These are phyloP conservation scores for Litoditis marina DNA, from an alignment of 2,888 invertebrate genomes.

Conservation along the genomic window DNA sequence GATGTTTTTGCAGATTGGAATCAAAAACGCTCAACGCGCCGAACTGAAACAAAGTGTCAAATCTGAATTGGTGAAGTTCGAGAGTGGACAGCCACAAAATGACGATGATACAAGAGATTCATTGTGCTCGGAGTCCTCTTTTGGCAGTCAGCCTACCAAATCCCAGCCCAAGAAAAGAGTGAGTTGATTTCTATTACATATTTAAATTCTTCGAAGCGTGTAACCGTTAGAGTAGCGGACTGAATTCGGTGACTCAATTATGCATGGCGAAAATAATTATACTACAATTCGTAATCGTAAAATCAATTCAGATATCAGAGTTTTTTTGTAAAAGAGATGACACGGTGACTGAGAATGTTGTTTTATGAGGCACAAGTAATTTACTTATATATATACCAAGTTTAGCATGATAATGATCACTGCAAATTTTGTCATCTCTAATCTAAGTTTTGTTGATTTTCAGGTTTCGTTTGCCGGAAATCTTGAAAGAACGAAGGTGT, in stretches of 20 bases:
- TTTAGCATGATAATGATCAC: neutral
- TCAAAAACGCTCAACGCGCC: constrained; percentile 27
- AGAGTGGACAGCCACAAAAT: constrained; percentile 19
- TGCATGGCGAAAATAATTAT: too few species aligned
- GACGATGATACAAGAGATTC: constrained; percentile 38
- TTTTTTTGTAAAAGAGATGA: too few species aligned
- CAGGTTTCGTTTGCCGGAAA: constrained; percentile 40
- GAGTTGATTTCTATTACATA: neutral
- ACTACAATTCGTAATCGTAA: too few species aligned
- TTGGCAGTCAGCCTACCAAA: constrained; percentile 44
- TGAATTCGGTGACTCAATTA: too few species aligned
- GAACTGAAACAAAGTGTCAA: constrained; percentile 33
- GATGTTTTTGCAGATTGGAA: constrained; percentile 25
- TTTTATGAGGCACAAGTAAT: neutral
- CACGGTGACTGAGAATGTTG: too few species aligned
- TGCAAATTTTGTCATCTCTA: too few species aligned
- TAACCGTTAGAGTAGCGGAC: too few species aligned
- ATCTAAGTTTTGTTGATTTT: neutral
- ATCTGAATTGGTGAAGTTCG: constrained; percentile 31
- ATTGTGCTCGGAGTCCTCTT: constrained; percentile 37
- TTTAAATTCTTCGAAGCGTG: neutral
- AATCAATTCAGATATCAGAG: too few species aligned
- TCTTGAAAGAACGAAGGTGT: constrained; percentile 35
- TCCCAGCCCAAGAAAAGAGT: constrained; percentile 33
- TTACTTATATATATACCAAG: neutral